Evolutionary conservation across 2,888 invertebrate species (phyloP).

Genomic region (Anticlea derivata): DNA sequence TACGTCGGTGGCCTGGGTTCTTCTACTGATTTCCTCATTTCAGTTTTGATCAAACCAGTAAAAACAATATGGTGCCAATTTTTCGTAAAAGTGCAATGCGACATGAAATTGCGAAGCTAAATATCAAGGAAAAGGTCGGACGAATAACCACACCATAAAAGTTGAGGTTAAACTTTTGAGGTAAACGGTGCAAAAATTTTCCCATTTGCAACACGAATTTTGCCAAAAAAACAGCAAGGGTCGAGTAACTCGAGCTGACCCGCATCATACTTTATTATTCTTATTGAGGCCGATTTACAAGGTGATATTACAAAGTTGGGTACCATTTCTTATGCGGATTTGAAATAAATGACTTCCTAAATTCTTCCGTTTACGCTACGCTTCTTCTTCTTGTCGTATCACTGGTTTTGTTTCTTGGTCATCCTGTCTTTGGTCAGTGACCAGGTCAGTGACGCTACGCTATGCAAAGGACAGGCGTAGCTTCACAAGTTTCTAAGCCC

Average conservation of each 20-base stretch:
- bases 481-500: too few species aligned
- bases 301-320: constrained; percentile 2
- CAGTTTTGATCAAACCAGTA: too few species aligned
- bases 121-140: constrained; percentile 13
- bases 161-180: constrained; percentile 17
- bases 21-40: too few species aligned
- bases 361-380: too few species aligned
- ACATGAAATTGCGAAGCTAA: constrained; percentile 3
- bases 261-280: constrained; percentile 33
- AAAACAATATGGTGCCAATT: not conserved
- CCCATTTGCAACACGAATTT: constrained; percentile 14
- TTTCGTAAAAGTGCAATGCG: not conserved
- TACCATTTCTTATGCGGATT: not conserved
- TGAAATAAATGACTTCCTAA: not conserved
- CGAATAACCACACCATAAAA: constrained; percentile 21
- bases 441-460: too few species aligned
- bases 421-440: too few species aligned
- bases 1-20: too few species aligned
- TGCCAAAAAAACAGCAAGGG: constrained; percentile 12
- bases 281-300: constrained; percentile 26
- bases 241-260: constrained; percentile 22
- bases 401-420: too few species aligned
- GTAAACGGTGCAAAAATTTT: constrained; percentile 23
- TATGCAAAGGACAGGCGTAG: too few species aligned
- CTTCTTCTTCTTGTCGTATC: too few species aligned